Evolutionary conservation across 2,113 vertebrate species (phyloP).

Genomic region (Ailuropoda melanoleuca): DNA sequence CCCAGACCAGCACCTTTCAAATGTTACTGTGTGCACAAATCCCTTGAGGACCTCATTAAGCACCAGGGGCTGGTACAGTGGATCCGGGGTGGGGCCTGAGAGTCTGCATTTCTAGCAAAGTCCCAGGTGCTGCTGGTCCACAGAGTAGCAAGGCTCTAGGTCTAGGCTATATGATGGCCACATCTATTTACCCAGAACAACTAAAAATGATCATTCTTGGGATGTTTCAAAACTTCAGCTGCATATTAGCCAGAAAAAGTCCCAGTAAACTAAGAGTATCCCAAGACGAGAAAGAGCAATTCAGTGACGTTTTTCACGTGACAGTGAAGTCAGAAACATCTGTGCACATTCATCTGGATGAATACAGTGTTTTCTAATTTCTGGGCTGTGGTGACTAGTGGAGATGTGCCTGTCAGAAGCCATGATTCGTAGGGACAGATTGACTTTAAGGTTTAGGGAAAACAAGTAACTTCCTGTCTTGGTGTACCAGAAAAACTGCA

Average conservation of each 20-base stretch:
- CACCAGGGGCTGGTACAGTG: background rate
- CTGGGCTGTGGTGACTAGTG: constrained; percentile 41
- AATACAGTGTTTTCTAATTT: constrained; percentile 22
- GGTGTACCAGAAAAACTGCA: constrained; percentile 3
- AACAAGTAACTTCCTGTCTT: constrained; percentile 39
- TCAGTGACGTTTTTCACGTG: background rate
- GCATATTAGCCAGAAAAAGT: constrained; percentile 34
- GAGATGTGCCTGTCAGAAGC: constrained; percentile 37
- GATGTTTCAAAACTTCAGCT: constrained; percentile 46
- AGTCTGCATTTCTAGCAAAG: background rate
- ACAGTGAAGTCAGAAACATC: constrained; percentile 65
- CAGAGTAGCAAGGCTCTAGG: background rate
- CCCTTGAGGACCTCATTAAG: background rate
- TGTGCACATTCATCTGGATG: constrained; percentile 40
- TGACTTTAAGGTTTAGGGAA: constrained; percentile 40
- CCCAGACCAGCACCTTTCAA: background rate
- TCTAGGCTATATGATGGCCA: background rate
- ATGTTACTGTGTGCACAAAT: background rate
- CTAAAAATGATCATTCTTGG: constrained; percentile 9
- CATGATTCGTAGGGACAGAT: constrained; percentile 33
- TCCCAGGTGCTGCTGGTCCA: background rate
- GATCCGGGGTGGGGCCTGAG: background rate
- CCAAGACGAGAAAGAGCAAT: constrained; percentile 37
- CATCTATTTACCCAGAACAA: background rate
- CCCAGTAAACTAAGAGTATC: constrained; percentile 54